Conservation (phyloP, 2,113 vertebrate species). For the Cephalopterus ornatus region DNA sequence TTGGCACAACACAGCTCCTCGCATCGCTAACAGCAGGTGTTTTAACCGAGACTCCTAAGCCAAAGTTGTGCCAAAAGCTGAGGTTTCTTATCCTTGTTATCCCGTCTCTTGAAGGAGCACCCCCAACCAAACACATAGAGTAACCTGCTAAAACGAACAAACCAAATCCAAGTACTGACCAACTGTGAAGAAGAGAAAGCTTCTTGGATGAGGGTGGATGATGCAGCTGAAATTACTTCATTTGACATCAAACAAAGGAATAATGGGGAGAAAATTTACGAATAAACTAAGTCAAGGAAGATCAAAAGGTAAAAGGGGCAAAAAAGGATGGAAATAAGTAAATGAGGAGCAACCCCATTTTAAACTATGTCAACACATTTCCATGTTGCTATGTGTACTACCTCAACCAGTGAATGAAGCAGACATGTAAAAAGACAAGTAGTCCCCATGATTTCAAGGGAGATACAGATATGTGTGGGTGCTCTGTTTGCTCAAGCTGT, state of each 20-base stretch:
- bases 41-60: not conserved
- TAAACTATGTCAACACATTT: not conserved
- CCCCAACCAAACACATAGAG: not conserved
- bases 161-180: not conserved
- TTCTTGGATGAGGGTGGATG: not conserved
- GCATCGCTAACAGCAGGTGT: not conserved
- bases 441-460: not conserved
- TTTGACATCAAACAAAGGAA: not conserved
- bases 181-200: not conserved
- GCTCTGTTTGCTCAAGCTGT: not conserved
- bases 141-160: not conserved
- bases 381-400: accelerated
- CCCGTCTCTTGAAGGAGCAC: not conserved
- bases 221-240: not conserved
- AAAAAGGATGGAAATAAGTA: not conserved
- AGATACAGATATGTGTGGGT: not conserved
- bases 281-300: not conserved
- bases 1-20: accelerated
- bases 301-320: not conserved
- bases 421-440: not conserved
- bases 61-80: not conserved
- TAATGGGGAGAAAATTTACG: not conserved
- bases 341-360: not conserved
- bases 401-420: not conserved
- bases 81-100: not conserved